Evolutionary conservation across 2,888 invertebrate genomes (phyloP).

Genomic region (Mimachlamys varia): DNA sequence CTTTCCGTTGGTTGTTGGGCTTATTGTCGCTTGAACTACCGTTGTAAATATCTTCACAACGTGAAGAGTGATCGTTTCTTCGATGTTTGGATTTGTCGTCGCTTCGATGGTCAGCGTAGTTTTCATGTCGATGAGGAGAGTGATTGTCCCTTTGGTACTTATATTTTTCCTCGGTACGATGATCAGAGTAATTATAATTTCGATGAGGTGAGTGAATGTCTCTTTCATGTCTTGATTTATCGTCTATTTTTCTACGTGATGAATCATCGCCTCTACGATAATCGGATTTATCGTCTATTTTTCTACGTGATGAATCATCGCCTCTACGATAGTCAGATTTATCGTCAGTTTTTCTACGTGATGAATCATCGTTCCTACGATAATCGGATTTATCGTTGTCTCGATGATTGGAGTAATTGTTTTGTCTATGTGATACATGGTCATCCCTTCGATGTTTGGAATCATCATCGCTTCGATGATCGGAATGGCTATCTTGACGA

Average conservation of each 20-base stretch:
- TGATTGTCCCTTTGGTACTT: not conserved
- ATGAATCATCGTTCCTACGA: not conserved
- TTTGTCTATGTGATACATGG: not conserved
- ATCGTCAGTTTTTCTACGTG: not conserved
- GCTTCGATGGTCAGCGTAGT: not conserved
- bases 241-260: not conserved
- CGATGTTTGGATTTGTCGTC: not conserved
- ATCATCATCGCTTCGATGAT: not conserved
- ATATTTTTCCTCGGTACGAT: not conserved
- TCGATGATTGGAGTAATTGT: too few species aligned
- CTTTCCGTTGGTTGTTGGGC: not conserved
- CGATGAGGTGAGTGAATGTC: not conserved
- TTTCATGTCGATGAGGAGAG: not conserved
- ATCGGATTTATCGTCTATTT: not conserved
- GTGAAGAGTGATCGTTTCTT: not conserved
- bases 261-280: not conserved
- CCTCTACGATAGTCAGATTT: not conserved
- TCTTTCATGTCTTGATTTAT: not conserved
- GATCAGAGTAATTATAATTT: not conserved
- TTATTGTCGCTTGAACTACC: not conserved
- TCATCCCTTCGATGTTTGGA: not conserved
- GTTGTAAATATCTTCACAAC: not conserved
- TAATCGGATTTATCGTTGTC: not conserved
- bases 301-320: not conserved
- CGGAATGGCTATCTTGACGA: not conserved